Percentiles rank a stretch among this genome's conserved stretches.
Conservation (phyloP, 2,888 invertebrate species). For the Horisme vitalbata region DNA sequence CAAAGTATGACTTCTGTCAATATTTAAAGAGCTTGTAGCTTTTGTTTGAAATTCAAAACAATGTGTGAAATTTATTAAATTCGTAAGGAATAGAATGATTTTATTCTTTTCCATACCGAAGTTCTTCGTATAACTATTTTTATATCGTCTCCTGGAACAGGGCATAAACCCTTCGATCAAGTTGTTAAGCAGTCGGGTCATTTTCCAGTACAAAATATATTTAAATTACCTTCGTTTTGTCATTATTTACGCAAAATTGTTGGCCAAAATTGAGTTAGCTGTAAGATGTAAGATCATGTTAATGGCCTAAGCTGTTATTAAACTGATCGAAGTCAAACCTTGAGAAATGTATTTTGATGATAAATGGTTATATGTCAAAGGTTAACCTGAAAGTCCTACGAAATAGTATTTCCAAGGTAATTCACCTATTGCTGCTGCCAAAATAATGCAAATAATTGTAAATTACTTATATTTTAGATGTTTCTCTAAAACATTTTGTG, state of each 20-base stretch:
- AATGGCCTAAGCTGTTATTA: conserved; percentile 6
- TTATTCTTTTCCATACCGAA: no score
- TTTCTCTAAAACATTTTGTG: no score
- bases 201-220: conserved; percentile 17
- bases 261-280: conserved; percentile 14
- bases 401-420: conserved; percentile 8
- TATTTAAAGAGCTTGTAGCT: no score
- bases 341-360: no score
- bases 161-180: conserved; percentile 3
- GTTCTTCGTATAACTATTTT: not conserved
- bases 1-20: no score
- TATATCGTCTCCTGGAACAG: conserved; percentile 6
- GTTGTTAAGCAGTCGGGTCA: conserved; percentile 8
- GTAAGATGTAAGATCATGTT: conserved; percentile 2
- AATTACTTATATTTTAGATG: no score
- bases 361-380: no score
- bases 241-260: conserved; percentile 2
- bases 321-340: conserved; percentile 4
- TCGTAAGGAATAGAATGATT: no score
- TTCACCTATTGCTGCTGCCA: conserved; percentile 30
- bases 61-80: no score
- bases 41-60: no score
- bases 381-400: no score
- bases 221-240: not conserved
- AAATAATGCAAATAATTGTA: conserved; percentile 26